Evolutionary conservation across 2,797 vertebrate genomes (phyloP).

Genomic region (Sebastes kiyomatsui): DNA sequence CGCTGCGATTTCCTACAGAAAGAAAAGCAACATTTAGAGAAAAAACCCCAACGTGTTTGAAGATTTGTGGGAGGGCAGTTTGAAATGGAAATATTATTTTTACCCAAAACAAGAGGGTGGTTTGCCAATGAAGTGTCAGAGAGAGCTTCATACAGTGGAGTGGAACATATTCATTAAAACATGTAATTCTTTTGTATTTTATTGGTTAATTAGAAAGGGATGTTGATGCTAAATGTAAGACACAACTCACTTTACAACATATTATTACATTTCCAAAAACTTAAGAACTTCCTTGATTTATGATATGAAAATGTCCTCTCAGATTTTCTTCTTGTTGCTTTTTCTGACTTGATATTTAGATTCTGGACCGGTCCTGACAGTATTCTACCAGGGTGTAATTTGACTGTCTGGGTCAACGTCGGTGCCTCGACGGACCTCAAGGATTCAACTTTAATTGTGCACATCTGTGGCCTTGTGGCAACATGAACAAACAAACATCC

Average conservation of each 20-base stretch:
- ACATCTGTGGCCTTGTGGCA: conserved; percentile 30
- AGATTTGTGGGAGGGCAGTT: conserved; percentile 26
- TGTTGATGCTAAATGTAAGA: neutral
- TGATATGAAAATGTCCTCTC: neutral
- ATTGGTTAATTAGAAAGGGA: neutral
- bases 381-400: conserved; percentile 64
- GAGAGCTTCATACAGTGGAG: neutral
- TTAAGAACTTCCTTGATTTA: neutral
- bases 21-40: conserved; percentile 37
- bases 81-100: conserved; percentile 29
- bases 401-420: conserved; percentile 64
- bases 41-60: conserved; percentile 12
- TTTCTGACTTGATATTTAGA: conserved; percentile 14
- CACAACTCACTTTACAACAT: neutral
- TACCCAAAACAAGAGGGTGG: conserved; percentile 26
- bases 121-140: conserved; percentile 19
- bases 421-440: conserved; percentile 30
- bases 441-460: conserved; percentile 44
- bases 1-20: conserved; percentile 47
- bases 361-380: conserved; percentile 6
- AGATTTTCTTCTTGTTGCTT: conserved; percentile 1
- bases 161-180: conserved; percentile 3
- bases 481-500: conserved; percentile 19
- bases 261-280: neutral
- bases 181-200: neutral